Percentiles rank a stretch among this genome's conserved stretches.
Conservation (phyloP, 2,113 vertebrate species). For the Mola mola region DNA sequence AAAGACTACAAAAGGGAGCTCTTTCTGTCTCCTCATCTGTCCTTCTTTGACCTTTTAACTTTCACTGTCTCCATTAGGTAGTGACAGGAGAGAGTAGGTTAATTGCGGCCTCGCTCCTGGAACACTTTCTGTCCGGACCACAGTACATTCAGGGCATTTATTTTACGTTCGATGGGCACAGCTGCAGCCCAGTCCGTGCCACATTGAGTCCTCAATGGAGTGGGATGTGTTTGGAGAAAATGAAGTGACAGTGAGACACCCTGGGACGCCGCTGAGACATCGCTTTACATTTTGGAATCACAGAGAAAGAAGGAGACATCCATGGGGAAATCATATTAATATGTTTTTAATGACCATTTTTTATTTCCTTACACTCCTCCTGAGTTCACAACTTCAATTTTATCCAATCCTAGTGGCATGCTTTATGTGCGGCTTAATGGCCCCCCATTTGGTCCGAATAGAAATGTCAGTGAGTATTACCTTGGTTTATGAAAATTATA, state of each 20-base stretch:
- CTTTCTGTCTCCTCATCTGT: neutral
- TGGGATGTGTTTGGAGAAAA: conserved; percentile 56
- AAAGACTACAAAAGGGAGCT: neutral
- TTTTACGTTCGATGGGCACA: no score
- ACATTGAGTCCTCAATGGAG: conserved; percentile 57
- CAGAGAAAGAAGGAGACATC: no score
- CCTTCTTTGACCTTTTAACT: conserved; percentile 29
- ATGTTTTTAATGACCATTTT: neutral
- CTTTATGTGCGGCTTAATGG: no score
- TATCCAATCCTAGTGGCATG: neutral
- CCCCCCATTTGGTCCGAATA: no score
- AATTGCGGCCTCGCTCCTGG: conserved; percentile 25
- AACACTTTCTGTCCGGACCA: conserved; percentile 34
- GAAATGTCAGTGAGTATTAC: no score
- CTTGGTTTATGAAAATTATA: no score
- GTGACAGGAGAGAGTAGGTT: conserved; percentile 34
- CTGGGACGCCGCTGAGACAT: conserved; percentile 53
- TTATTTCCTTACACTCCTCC: neutral
- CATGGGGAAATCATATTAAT: conserved; percentile 54
- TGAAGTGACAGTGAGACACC: conserved; percentile 53
- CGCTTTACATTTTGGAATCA: conserved; percentile 40
- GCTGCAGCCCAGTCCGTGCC: conserved; percentile 2
- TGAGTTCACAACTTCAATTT: neutral
- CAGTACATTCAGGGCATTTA: neutral
- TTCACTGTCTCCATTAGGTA: conserved; percentile 28